A percentile compares a stretch with the other conserved stretches of the same genome.
phyloP scores from a whole-genome alignment of 2,113 vertebrate genomes.

The Cyprichromis sp. region DNA sequence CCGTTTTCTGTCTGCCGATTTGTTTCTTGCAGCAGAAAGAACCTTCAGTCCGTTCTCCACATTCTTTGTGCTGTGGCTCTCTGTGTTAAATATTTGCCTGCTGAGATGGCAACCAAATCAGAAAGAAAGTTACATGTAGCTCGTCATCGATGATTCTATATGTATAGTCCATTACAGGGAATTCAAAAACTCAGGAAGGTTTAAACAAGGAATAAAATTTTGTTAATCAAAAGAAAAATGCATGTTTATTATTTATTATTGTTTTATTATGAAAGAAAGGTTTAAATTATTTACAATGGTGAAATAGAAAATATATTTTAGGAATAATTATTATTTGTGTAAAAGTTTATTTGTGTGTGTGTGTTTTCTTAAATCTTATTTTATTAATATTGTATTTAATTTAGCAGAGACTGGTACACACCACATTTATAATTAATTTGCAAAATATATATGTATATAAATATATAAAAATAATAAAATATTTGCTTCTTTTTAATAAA shows the following conservation, averaged over 20 bases:
- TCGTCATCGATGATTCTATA: neutral
- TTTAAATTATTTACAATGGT: neutral
- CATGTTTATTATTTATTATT: neutral
- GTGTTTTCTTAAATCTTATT: neutral
- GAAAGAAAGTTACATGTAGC: neutral
- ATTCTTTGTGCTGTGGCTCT: constrained; percentile 4
- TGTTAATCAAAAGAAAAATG: neutral
- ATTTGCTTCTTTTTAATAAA: neutral
- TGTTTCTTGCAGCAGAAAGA: neutral
- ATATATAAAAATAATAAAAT: neutral
- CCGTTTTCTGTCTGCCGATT: neutral
- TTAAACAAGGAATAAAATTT: neutral
- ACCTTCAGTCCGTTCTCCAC: neutral
- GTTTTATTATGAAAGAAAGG: neutral
- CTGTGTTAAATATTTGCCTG: neutral
- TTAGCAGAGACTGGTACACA: neutral
- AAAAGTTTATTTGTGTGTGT: neutral
- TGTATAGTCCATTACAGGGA: neutral
- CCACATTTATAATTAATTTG: neutral
- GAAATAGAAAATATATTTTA: neutral
- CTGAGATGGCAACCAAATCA: neutral
- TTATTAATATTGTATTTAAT: neutral
- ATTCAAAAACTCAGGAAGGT: neutral
- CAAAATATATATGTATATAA: neutral
- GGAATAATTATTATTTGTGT: neutral